Evolutionary conservation across 2,888 invertebrate genomes (phyloP).

Genomic region (Pyrrhosoma nymphula): DNA sequence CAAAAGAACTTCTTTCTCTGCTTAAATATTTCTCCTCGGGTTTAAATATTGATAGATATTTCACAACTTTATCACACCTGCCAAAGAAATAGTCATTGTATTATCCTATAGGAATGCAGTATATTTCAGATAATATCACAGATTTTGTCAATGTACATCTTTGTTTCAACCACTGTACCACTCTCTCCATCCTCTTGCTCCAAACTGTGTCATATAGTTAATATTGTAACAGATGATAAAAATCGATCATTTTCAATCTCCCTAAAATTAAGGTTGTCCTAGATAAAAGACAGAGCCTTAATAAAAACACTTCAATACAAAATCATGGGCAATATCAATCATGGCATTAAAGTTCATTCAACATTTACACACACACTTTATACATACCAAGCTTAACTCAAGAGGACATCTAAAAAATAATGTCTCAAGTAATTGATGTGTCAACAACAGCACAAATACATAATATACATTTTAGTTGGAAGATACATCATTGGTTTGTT

Average conservation of each 20-base stretch:
- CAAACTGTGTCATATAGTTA: neutral
- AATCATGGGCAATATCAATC: constrained; percentile 39
- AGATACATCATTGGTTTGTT: neutral
- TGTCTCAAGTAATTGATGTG: constrained; percentile 1
- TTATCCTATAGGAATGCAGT: constrained; percentile 57
- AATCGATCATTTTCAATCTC: neutral
- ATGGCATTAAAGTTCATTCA: neutral
- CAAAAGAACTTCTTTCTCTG: neutral
- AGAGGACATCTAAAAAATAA: neutral
- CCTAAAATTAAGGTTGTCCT: constrained; percentile 17
- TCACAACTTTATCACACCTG: neutral
- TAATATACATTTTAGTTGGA: neutral
- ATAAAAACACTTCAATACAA: constrained; percentile 8
- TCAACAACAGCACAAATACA: neutral
- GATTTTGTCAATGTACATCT: constrained; percentile 63
- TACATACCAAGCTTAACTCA: neutral
- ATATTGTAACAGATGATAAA: constrained; percentile 23
- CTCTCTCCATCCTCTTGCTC: neutral
- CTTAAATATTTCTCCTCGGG: neutral
- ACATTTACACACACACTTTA: neutral
- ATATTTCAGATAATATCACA: constrained; percentile 63
- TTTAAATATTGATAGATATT: neutral
- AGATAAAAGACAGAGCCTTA: neutral
- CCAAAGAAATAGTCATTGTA: constrained; percentile 1
- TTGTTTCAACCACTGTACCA: neutral